These are phyloP conservation scores for Spialia ferax DNA, from an alignment of 2,888 invertebrate species.

Conservation along the genomic window DNA sequence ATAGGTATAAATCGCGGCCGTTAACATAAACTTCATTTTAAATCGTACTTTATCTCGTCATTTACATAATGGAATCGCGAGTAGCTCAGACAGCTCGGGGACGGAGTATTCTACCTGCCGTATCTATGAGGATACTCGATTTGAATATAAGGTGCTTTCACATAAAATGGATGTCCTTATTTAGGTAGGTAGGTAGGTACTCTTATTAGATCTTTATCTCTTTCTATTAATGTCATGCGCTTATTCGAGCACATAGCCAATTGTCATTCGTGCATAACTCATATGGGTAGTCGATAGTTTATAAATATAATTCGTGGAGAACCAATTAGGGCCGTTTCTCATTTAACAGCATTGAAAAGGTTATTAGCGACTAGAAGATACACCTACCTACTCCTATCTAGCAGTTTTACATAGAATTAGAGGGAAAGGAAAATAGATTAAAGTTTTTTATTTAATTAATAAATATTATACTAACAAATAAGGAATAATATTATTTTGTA, in stretches of 20 bases:
- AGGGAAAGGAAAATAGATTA: no score
- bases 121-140: conserved; percentile 56
- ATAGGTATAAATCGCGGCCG: conserved; percentile 63
- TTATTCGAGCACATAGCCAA: conserved; percentile 8
- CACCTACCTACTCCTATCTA: no score
- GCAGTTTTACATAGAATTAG: no score
- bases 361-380: no score
- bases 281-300: background rate
- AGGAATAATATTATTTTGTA: no score
- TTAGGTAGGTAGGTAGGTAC: no score
- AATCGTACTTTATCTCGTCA: conserved; percentile 74
- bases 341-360: conserved; percentile 8
- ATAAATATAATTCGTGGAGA: conserved; percentile 21
- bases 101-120: conserved; percentile 52
- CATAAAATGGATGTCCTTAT: conserved; percentile 13
- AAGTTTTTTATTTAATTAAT: no score
- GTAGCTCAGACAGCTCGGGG: conserved; percentile 74
- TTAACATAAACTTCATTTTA: conserved; percentile 69
- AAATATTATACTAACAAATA: no score
- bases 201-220: background rate
- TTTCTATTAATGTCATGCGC: background rate
- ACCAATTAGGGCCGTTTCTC: conserved; percentile 22
- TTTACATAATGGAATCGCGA: conserved; percentile 75
- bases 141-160: conserved; percentile 43
- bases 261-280: conserved; percentile 24